phyloP scores from a whole-genome alignment of 2,888 invertebrate species.

The Sphaeridia pumilis region DNA sequence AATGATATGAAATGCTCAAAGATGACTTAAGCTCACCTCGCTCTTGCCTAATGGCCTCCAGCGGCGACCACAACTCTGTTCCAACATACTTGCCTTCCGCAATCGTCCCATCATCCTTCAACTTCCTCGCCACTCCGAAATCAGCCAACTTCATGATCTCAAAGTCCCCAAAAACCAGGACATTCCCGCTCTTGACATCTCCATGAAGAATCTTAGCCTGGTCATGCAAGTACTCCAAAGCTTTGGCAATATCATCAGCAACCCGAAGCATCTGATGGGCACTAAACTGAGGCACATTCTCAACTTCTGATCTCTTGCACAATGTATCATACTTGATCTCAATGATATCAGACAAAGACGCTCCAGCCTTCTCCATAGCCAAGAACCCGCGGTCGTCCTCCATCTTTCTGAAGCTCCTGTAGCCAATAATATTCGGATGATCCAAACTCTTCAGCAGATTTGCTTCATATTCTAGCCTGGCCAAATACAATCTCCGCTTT shows the following conservation, averaged over 20 bases:
- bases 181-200: conserved; percentile 72
- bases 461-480: conserved; percentile 50
- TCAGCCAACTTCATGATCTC: conserved; percentile 66
- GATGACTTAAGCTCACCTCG: conserved; percentile 18
- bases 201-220: conserved; percentile 61
- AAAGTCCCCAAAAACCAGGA: conserved; percentile 59
- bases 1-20: too few species aligned
- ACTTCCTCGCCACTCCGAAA: conserved; percentile 66
- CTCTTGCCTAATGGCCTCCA: conserved; percentile 51
- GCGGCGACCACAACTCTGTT: conserved; percentile 66
- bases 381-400: conserved; percentile 46
- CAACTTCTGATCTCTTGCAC: conserved; percentile 4
- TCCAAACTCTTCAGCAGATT: conserved; percentile 54
- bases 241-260: conserved; percentile 54
- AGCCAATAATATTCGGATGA: conserved; percentile 76
- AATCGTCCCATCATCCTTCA: conserved; percentile 53
- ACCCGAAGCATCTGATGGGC: conserved; percentile 54
- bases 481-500: conserved; percentile 13
- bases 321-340: conserved; percentile 58
- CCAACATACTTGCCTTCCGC: conserved; percentile 54
- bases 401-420: conserved; percentile 47
- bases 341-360: conserved; percentile 60
- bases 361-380: conserved; percentile 66
- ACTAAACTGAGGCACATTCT: conserved; percentile 44
- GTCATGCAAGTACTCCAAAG: conserved; percentile 64